A percentile compares a stretch with the other conserved stretches of the same genome.
These are phyloP conservation scores for Drosophila aldrichi DNA, from an alignment of 2,888 invertebrate species.

Conservation along the genomic window DNA sequence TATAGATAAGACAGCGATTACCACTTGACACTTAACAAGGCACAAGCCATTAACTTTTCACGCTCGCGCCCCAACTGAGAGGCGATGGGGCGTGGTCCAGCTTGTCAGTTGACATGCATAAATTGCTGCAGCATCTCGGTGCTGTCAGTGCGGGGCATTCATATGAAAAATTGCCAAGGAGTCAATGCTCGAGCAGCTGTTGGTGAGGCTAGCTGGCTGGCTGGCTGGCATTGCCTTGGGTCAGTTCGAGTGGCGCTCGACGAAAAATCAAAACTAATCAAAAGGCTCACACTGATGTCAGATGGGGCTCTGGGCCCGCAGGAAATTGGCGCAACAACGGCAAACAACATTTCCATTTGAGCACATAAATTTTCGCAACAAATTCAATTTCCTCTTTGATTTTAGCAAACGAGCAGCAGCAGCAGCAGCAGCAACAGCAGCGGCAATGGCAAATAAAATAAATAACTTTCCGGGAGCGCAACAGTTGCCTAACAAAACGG, in stretches of 20 bases:
- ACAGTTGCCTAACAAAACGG: conserved; percentile 78
- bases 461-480: conserved; percentile 77
- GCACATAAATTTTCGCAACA: conserved; percentile 78
- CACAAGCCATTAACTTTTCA: conserved; percentile 72
- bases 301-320: conserved; percentile 51
- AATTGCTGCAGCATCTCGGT: conserved; percentile 54
- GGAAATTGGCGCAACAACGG: conserved; percentile 74
- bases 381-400: conserved; percentile 81
- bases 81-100: neutral
- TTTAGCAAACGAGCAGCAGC: conserved; percentile 72
- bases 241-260: conserved; percentile 45
- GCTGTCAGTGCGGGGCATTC: conserved; percentile 53
- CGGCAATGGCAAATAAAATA: conserved; percentile 73
- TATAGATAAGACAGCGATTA: conserved; percentile 54
- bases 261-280: conserved; percentile 72
- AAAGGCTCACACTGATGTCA: conserved; percentile 52
- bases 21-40: conserved; percentile 65
- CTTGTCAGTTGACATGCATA: conserved; percentile 71
- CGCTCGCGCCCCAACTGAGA: conserved; percentile 8
- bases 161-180: conserved; percentile 65
- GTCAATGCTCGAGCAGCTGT: conserved; percentile 26
- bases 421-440: conserved; percentile 29
- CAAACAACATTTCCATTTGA: conserved; percentile 78
- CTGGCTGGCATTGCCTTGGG: conserved; percentile 31
- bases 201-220: neutral